Conservation (phyloP, 2,113 vertebrate genomes). For the Catharus fuscescens region DNA sequence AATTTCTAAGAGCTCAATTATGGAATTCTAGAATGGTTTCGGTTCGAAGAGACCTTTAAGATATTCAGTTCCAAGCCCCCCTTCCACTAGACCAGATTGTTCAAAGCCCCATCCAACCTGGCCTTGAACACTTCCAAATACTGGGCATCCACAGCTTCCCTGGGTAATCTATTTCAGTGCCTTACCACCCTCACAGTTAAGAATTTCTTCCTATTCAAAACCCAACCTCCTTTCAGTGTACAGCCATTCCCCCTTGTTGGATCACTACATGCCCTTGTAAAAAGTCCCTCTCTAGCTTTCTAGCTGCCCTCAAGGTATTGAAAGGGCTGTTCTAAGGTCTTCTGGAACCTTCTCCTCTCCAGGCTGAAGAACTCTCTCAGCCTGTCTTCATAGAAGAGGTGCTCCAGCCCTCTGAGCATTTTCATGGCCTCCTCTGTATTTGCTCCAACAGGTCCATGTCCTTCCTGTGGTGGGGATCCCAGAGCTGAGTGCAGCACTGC, state of each 20-base stretch:
- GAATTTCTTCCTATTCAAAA: not conserved
- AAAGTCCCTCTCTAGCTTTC: not conserved
- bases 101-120: not conserved
- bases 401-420: too few relatives aligned
- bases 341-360: too few relatives aligned
- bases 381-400: too few relatives aligned
- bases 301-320: not conserved
- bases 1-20: not conserved
- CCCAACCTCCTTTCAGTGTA: not conserved
- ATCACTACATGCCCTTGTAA: too few relatives aligned
- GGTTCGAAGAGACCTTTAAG: not conserved
- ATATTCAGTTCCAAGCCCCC: not conserved
- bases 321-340: too few relatives aligned
- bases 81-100: not conserved
- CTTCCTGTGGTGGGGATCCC: too few relatives aligned
- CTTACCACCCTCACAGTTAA: not conserved
- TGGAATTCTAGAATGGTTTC: not conserved
- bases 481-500: too few relatives aligned
- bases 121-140: not conserved
- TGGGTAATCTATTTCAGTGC: not conserved
- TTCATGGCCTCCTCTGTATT: too few relatives aligned
- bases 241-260: not conserved
- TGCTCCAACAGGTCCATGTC: too few relatives aligned
- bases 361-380: too few relatives aligned
- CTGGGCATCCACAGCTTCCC: not conserved